Evolutionary conservation across 1,140 invertebrate species (phyloP).

Genomic region (Saxidomus purpurata): DNA sequence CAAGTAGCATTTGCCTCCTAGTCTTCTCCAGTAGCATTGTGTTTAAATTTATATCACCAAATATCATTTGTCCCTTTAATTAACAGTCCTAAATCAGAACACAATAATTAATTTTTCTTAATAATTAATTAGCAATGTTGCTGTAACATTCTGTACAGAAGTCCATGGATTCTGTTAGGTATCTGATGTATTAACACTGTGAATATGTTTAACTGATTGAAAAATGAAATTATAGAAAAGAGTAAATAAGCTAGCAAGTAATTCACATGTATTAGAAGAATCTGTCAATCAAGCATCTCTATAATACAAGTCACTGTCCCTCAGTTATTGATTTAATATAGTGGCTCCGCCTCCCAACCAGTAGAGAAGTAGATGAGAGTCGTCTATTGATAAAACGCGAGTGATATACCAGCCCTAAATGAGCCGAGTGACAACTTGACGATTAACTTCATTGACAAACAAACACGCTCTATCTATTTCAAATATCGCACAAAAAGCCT

Average conservation of each 20-base stretch:
- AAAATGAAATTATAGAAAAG: conserved; percentile 42
- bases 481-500: conserved; percentile 47
- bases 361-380: conserved; percentile 29
- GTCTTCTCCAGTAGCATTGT: conserved; percentile 53
- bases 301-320: conserved; percentile 39
- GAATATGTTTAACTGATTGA: conserved; percentile 16
- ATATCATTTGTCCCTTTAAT: conserved; percentile 50
- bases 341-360: conserved; percentile 26
- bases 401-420: conserved; percentile 29
- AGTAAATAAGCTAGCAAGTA: conserved; percentile 25
- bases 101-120: neutral
- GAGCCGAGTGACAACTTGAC: conserved; percentile 39
- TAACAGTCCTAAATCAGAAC: conserved; percentile 10
- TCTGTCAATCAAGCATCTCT: conserved; percentile 11
- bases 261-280: neutral
- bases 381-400: conserved; percentile 34
- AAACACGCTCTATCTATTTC: conserved; percentile 45
- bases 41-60: conserved; percentile 59
- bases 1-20: conserved; percentile 41
- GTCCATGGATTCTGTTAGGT: neutral
- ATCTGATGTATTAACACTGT: conserved; percentile 20
- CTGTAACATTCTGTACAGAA: neutral
- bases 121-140: neutral
- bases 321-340: conserved; percentile 22
- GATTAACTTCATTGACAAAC: conserved; percentile 52